A percentile compares a stretch with the other conserved stretches of the same genome.
phyloP scores from a whole-genome alignment of 92 coral and sea anemone genomes.

The Micromussa lordhowensis region DNA sequence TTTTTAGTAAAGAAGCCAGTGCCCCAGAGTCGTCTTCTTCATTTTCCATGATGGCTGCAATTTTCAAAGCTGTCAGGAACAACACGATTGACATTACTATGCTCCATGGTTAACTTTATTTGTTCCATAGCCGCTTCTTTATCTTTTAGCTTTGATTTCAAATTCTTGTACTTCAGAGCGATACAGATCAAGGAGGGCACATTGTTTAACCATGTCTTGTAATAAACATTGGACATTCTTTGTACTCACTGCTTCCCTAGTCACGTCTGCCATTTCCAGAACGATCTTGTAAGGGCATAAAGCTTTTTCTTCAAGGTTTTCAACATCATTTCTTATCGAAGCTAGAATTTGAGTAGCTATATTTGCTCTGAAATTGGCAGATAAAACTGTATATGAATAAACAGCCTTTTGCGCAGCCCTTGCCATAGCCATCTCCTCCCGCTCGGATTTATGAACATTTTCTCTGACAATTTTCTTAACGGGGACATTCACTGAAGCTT shows the following conservation, averaged over 20 bases:
- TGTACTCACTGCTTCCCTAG: constrained; percentile 30
- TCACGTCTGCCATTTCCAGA: constrained; percentile 34
- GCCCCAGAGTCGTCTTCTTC: constrained; percentile 12
- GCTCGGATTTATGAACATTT: neutral
- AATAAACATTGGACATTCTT: constrained; percentile 37
- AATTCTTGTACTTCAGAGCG: constrained; percentile 24
- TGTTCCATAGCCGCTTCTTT: constrained; percentile 14
- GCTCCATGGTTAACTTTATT: neutral
- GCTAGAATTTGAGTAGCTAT: constrained; percentile 39
- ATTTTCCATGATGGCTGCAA: constrained; percentile 12
- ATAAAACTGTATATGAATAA: constrained; percentile 9
- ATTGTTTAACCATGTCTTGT: constrained; percentile 50
- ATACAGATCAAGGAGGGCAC: constrained; percentile 29
- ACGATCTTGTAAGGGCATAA: constrained; percentile 19
- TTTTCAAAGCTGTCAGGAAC: constrained; percentile 42
- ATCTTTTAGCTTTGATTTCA: neutral
- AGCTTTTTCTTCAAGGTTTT: constrained; percentile 32
- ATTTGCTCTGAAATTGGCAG: constrained; percentile 9
- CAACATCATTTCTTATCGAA: constrained; percentile 25
- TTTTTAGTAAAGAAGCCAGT: constrained; percentile 20
- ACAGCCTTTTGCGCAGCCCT: constrained; percentile 27
- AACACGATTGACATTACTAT: constrained; percentile 6
- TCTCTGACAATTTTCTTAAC: constrained; percentile 34
- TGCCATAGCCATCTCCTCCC: constrained; percentile 36
- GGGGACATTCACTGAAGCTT: constrained; percentile 5